Percentiles rank a stretch among this genome's conserved stretches.
Conservation (phyloP, 2,888 invertebrate genomes). For the Atethmia centrago region DNA sequence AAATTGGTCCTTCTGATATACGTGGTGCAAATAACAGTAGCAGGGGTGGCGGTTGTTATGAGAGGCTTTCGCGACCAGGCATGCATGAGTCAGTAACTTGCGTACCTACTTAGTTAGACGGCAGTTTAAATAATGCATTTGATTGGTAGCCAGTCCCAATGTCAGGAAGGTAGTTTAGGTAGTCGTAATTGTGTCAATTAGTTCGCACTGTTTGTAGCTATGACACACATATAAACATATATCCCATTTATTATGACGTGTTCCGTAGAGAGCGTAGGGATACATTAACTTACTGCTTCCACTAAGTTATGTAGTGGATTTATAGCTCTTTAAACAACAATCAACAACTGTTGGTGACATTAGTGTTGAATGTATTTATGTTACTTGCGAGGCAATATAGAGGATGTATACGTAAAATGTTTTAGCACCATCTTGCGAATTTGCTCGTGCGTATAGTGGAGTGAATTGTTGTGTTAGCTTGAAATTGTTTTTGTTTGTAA, state of each 20-base stretch:
- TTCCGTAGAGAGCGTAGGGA: neutral
- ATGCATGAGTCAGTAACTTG: neutral
- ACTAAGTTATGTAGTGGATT: conserved; percentile 16
- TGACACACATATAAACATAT: neutral
- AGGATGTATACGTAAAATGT: conserved; percentile 10
- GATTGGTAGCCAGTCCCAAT: neutral
- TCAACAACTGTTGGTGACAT: conserved; percentile 31
- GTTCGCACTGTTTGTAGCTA: neutral
- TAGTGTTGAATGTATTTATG: conserved; percentile 30
- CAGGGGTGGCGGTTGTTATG: neutral
- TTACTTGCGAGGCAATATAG: conserved; percentile 3
- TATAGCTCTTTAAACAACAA: conserved; percentile 46
- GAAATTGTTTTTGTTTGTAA: conserved; percentile 30
- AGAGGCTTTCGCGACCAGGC: neutral
- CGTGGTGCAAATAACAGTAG: neutral
- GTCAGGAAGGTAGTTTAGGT: neutral
- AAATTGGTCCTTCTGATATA: neutral
- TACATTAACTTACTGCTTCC: conserved; percentile 15
- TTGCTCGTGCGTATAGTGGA: conserved; percentile 9
- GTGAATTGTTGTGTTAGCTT: conserved; percentile 5
- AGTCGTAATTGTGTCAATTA: neutral
- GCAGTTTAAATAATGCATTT: neutral
- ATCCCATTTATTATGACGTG: neutral
- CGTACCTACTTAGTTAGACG: neutral
- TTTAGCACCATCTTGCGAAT: conserved; percentile 22